Evolutionary conservation across 2,797 vertebrate genomes (phyloP).

Genomic region (Danio choprae): DNA sequence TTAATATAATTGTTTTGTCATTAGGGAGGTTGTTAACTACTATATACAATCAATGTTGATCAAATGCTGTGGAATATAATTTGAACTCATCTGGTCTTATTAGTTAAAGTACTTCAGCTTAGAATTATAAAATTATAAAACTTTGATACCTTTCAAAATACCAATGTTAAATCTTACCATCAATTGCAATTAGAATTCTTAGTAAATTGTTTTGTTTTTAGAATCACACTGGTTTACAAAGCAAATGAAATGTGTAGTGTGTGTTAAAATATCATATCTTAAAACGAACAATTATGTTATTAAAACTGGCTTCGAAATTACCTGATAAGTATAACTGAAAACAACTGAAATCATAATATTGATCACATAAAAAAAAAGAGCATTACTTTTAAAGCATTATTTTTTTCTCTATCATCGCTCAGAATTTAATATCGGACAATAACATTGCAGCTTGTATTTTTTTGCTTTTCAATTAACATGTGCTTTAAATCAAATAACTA

Average conservation of each 20-base stretch:
- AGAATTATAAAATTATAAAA: not conserved
- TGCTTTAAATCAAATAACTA: not conserved
- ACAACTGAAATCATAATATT: not conserved
- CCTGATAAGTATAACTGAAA: not conserved
- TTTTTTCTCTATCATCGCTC: not conserved
- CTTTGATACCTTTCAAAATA: not conserved
- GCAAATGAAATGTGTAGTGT: not conserved
- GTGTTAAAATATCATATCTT: not conserved
- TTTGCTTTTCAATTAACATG: not conserved
- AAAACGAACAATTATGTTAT: not conserved
- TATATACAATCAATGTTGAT: not conserved
- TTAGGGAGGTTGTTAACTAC: conserved; percentile 6
- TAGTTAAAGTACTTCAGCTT: not conserved
- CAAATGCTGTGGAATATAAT: not conserved
- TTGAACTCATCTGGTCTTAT: not conserved
- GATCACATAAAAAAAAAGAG: not conserved
- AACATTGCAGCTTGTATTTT: not conserved
- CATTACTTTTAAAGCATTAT: not conserved
- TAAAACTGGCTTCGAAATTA: not conserved
- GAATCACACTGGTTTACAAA: not conserved
- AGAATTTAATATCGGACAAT: not conserved
- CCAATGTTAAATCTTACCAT: not conserved
- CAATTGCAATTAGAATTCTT: not conserved
- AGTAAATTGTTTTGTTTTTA: not conserved
- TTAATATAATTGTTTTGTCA: not conserved